These are phyloP conservation scores for Rhinichthys osculus DNA, from an alignment of 2,797 vertebrate genomes.

Conservation along the genomic window DNA sequence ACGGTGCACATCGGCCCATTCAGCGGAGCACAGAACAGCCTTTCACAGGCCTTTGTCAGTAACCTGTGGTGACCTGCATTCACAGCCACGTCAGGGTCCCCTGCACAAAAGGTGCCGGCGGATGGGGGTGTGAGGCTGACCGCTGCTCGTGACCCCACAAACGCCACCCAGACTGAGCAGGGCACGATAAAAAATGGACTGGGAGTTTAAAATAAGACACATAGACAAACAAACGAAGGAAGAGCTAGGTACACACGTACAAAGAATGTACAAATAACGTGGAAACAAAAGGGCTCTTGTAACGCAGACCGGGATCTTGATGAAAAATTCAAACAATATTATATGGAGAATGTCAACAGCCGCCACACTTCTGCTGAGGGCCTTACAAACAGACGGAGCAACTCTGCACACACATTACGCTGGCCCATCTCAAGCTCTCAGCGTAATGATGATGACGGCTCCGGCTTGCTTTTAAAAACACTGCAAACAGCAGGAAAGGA, in stretches of 20 bases:
- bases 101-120: conserved; percentile 74
- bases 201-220: conserved; percentile 66
- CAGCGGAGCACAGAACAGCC: conserved; percentile 68
- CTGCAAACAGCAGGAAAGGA: conserved; percentile 57
- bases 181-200: conserved; percentile 55
- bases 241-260: conserved; percentile 62
- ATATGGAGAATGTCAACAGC: conserved; percentile 92
- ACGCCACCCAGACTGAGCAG: conserved; percentile 19
- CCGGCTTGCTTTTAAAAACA: conserved; percentile 74
- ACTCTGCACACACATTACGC: conserved; percentile 92
- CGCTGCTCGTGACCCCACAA: conserved; percentile 61
- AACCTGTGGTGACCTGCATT: conserved; percentile 85
- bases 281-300: conserved; percentile 82
- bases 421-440: conserved; percentile 80
- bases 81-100: conserved; percentile 74
- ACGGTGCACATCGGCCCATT: conserved; percentile 76
- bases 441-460: conserved; percentile 80
- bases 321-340: conserved; percentile 99
- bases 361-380: conserved; percentile 92
- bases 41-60: conserved; percentile 78
- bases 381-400: conserved; percentile 95
- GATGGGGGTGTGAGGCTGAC: conserved; percentile 64
- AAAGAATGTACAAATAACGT: conserved; percentile 84
- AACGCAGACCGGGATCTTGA: conserved; percentile 82
- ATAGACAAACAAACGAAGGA: conserved; percentile 57